These are phyloP conservation scores for Sebastes taczanowskii DNA, from an alignment of 2,797 vertebrate genomes.

Conservation along the genomic window DNA sequence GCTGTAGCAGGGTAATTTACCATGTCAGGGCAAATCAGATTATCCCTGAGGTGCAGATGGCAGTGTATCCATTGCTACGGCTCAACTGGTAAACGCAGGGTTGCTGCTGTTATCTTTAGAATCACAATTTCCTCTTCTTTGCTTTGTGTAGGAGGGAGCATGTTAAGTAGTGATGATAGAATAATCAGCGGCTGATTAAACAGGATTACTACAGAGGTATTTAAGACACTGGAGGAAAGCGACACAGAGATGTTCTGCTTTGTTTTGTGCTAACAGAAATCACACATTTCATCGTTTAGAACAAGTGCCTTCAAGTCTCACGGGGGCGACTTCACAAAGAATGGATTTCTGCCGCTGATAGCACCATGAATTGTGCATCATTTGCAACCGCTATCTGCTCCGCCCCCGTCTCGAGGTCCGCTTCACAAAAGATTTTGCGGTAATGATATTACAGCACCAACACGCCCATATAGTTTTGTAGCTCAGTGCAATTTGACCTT, in stretches of 20 bases:
- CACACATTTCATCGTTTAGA: neutral
- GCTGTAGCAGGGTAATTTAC: conserved; percentile 68
- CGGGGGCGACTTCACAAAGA: neutral
- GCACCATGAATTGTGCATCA: neutral
- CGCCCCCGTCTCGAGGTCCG: too few relatives aligned
- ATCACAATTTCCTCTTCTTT: conserved; percentile 34
- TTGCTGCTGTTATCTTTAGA: conserved; percentile 42
- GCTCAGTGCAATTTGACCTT: neutral
- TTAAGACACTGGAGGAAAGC: conserved; percentile 44
- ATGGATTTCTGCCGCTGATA: neutral
- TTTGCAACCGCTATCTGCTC: too few relatives aligned
- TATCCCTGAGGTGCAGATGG: conserved; percentile 72
- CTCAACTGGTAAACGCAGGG: conserved; percentile 46
- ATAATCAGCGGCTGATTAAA: conserved; percentile 49
- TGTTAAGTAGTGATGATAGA: conserved; percentile 38
- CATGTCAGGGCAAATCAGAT: conserved; percentile 76
- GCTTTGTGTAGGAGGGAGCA: conserved; percentile 13
- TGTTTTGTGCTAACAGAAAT: conserved; percentile 10
- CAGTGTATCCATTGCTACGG: conserved; percentile 63
- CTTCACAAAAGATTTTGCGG: neutral
- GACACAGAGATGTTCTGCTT: neutral
- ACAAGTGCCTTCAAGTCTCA: neutral
- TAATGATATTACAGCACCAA: neutral
- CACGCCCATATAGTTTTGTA: neutral
- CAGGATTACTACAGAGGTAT: conserved; percentile 41